These are phyloP conservation scores for Caenorhabditis sinica DNA, from an alignment of 2,888 invertebrate genomes.

Conservation along the genomic window DNA sequence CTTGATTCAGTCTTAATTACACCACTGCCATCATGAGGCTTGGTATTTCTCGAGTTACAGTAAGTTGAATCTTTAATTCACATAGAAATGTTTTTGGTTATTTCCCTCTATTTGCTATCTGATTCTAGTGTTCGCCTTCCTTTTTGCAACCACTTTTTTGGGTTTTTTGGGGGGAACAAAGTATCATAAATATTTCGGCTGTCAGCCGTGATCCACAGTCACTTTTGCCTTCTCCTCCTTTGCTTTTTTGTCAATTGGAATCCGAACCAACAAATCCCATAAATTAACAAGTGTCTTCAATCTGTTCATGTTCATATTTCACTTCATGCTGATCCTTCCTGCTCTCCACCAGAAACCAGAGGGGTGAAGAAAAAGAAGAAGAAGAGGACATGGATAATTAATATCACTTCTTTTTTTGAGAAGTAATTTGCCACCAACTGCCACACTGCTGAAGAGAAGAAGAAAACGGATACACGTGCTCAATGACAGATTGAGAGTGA, in stretches of 20 bases:
- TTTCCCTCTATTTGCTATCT: slow-evolving; percentile 2
- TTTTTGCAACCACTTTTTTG: slow-evolving; percentile 29
- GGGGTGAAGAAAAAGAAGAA: not conserved
- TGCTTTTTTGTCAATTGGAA: not conserved
- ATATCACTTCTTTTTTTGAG: slow-evolving; percentile 58
- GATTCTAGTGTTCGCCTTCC: slow-evolving; percentile 5
- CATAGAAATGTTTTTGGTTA: not conserved
- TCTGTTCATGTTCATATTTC: slow-evolving; percentile 49
- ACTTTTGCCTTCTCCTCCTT: slow-evolving; percentile 4
- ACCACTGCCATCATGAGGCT: no score
- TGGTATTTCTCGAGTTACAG: no score
- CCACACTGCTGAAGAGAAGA: slow-evolving; percentile 19
- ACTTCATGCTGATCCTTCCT: slow-evolving; percentile 39
- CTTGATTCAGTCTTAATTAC: not conserved
- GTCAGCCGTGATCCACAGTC: slow-evolving; percentile 59
- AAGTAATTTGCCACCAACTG: slow-evolving; percentile 57
- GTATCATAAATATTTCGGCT: slow-evolving; percentile 55
- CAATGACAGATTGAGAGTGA: slow-evolving; percentile 60
- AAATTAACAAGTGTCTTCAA: slow-evolving; percentile 46
- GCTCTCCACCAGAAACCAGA: not conserved
- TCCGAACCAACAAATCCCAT: slow-evolving; percentile 20
- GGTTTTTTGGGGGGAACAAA: slow-evolving; percentile 33
- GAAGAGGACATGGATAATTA: slow-evolving; percentile 48
- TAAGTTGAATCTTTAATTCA: no score
- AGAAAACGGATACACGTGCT: slow-evolving; percentile 51